These are phyloP conservation scores for Tetraneura akinire DNA, from an alignment of 1,140 invertebrate species.

Conservation along the genomic window DNA sequence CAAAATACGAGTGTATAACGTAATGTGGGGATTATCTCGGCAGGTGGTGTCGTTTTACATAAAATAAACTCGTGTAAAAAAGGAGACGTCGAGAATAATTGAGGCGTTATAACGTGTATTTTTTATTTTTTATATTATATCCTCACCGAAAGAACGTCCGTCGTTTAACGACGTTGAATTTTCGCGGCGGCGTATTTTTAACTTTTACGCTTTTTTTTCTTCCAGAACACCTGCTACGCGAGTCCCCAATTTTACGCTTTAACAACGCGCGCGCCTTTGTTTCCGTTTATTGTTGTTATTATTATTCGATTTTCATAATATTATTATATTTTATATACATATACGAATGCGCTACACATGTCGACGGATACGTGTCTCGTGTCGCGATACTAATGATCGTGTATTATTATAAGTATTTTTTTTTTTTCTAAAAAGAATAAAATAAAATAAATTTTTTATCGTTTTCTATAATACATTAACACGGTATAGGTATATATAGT, in stretches of 20 bases:
- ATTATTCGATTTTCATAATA: too few species aligned
- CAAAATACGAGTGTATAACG: too few species aligned
- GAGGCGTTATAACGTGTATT: constrained; percentile 6
- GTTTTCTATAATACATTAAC: not conserved
- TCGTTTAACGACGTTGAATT: not conserved
- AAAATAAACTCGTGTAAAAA: constrained; percentile 8
- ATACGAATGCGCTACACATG: too few species aligned
- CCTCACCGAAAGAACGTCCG: not conserved
- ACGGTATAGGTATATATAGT: too few species aligned
- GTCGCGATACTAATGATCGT: not conserved
- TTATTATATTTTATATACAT: not conserved
- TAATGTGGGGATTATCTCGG: constrained; percentile 15
- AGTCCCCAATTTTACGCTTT: not conserved
- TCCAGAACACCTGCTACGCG: not conserved
- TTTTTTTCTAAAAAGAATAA: too few species aligned
- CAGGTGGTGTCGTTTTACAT: constrained; percentile 45
- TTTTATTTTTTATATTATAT: not conserved
- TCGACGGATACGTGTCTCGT: too few species aligned
- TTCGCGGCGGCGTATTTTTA: not conserved
- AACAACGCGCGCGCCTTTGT: constrained; percentile 23
- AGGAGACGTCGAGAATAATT: not conserved
- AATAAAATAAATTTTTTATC: not conserved
- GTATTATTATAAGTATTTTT: constrained; percentile 8
- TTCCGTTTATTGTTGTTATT: not conserved
- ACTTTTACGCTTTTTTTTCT: not conserved